Conservation (phyloP, 35 echinoderm and acorn worm genomes). For the Lytechinus pictus region DNA sequence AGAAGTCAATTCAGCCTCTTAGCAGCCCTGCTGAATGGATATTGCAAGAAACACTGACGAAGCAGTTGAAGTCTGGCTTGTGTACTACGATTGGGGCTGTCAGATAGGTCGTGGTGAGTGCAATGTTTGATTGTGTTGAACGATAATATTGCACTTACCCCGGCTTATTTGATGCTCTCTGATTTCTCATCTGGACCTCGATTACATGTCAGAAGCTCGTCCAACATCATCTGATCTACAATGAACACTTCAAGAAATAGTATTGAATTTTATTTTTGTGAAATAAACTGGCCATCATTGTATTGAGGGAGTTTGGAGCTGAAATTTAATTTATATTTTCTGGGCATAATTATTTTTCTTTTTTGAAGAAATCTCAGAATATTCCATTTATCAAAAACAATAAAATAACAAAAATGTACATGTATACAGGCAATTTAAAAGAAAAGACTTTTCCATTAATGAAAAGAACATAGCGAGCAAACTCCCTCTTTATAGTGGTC, state of each 20-base stretch:
- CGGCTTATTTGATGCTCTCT: slow-evolving; percentile 34
- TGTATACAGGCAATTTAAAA: background rate
- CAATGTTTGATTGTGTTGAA: background rate
- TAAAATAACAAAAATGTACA: background rate
- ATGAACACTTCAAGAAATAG: too few species aligned
- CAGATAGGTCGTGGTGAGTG: slow-evolving; percentile 46
- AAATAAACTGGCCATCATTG: background rate
- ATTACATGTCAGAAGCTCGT: background rate
- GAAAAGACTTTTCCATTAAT: too few species aligned
- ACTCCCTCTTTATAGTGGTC: slow-evolving; percentile 28
- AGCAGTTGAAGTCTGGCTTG: background rate
- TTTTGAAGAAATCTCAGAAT: background rate
- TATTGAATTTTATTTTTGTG: background rate
- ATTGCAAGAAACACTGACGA: background rate
- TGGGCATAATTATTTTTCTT: background rate
- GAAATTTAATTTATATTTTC: background rate
- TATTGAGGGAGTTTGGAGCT: slow-evolving; percentile 2
- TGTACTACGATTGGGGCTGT: background rate
- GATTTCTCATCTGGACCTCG: background rate
- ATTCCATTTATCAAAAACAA: background rate
- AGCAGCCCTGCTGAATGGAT: background rate
- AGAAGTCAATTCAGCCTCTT: background rate
- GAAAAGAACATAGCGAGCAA: background rate
- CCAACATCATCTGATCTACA: background rate
- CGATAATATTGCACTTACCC: slow-evolving; percentile 55